Evolutionary conservation across 2,797 vertebrate genomes (phyloP), one percentile per base, ranked within the genome.

Genomic region (Dallia pectoralis): DNA sequence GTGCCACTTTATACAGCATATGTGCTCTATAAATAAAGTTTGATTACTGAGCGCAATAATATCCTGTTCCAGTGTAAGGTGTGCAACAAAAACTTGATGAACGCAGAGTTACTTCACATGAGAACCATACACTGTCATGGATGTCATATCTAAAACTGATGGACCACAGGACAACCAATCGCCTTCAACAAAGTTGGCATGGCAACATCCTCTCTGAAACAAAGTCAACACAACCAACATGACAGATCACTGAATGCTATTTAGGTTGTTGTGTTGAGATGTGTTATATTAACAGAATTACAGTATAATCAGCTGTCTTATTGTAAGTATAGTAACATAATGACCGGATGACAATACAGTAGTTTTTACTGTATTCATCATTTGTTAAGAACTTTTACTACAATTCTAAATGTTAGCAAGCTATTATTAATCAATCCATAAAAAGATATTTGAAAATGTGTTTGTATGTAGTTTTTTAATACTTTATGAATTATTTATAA

Each of bases 21-120:
- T n/a, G n/a, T n/a, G n/a, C n/a, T n/a, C n/a, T n/a, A n/a, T n/a
- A n/a, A n/a, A n/a, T n/a, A n/a, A n/a, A n/a, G n/a, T n/a, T n/a
- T n/a, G n/a, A n/a, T n/a, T n/a, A 82, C 15, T 67, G 36, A 72
- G 1, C 68, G 14, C 83, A 14, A 67, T 67, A 77, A 29, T 83
- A n/a, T n/a, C 15, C 49, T 27, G 40, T 81, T 80, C 70, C 88
- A 90, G 90, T 93, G 91, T 30, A 81, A 68, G 4, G 74, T 61
- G 40, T 93, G 91, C 70, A 11, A 71, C 22, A 80, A 12, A 71
- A 48, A 8, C 61, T 82, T 92, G 59, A 90, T 75, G 67, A 82
- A 44, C 47, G 6, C 75, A 27, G 87, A 93, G 72, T 93, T 80
- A 78, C 61, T 84, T 70, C 74, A 74, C 16, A 44, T 64, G 40